Evolutionary conservation across 2,797 vertebrate genomes (phyloP), one percentile per base, ranked within the genome.

Genomic region (Pteropus rufus): DNA sequence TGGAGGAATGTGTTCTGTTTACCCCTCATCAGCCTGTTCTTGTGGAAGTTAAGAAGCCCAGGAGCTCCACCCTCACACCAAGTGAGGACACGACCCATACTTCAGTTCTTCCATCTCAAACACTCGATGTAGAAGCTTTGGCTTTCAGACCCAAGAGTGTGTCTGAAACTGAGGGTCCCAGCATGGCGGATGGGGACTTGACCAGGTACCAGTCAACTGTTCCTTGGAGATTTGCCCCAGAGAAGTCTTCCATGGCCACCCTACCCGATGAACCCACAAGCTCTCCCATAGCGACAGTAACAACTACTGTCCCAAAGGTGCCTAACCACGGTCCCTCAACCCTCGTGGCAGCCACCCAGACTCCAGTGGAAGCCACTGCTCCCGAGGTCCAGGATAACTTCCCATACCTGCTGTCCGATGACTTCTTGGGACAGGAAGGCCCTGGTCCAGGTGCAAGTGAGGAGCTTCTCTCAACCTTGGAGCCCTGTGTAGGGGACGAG

Each of bases 391-490:
- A 91, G 65, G 97, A 93, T 1, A n/a, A 88, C 77, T 52, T 98
- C 93, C 98, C 98, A 18, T 98, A 97, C 95, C 94, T 93, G 0
- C 94, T 86, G 0, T 97, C 97, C 7, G 98, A 98, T 73, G 98
- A 98, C 86, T 98, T 98, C 91, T 54, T 96, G 2, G 98, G 98
- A 65, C 97, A 97, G 88, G 98, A 98, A 96, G 98, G 97, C 93
- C 98, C 99, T 19, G 99, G 99, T 0, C 98, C 99, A 3, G 98
- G 98, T 92, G 96, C 97, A 2, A 98, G 97, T 0, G 98, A 99
- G 93, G 98, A 98, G 77, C 91, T 88, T 11, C 16, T 39, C 70
- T 98, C 98, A 60, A 99, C 98, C 69, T 98, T 98, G 4, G 98
- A 99, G 2, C 98, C 98, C 0, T 99, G 99, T n/a, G 81, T 94